Base-by-base conservation (phyloP, 2,113 vertebrate species). In the Cebus imitator region DNA sequence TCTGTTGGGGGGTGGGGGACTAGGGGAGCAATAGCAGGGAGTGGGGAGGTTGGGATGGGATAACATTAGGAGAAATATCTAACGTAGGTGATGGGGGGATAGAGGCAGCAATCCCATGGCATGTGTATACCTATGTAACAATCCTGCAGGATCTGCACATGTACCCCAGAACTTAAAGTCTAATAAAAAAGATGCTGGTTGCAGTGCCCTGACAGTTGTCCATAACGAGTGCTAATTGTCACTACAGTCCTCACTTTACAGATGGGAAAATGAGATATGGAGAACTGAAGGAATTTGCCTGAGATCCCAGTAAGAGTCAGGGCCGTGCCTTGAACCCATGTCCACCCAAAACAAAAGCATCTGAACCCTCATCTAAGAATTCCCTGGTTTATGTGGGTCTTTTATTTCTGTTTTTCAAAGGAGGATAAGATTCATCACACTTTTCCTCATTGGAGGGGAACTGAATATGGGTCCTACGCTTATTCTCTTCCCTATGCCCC, bases 131-230 rank as follows among this genome's bases (percentile, higher is more conserved):
- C 52, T 52, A 17, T 52, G 52, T 52, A 52, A 17, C 52, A 52
- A 52, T 52, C 52, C 52, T 52, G 52, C 16, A 52, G 52, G 52
- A 52, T 52, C 52, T 52, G 16, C 16, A 17, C 52, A 52, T 52
- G 52, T 17, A 17, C 52, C 16, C 52, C 52, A 52, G 52, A 52
- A 17, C 52, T 52, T 52, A 52, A 52, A 52, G 52, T 52, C 17
- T 52, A 52, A 52, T 52, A 5, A 17, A 17, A 52, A 52, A 52
- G 37, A 23, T 0, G 13, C 48, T 21, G 45, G 50, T 2, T 3
- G 0, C 2, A 0, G 45, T 4, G 8, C 30, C 52, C 61, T 12
- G 2, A 0, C 10, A 0, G 8, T 4, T 37, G 57, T 50, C 86
- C 3, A 0, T 37, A 35, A 5, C 2, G 5, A 32, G 30, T 23